Evolutionary conservation across 2,888 invertebrate genomes (phyloP).

Genomic region (Nemotelus pantherinus): DNA sequence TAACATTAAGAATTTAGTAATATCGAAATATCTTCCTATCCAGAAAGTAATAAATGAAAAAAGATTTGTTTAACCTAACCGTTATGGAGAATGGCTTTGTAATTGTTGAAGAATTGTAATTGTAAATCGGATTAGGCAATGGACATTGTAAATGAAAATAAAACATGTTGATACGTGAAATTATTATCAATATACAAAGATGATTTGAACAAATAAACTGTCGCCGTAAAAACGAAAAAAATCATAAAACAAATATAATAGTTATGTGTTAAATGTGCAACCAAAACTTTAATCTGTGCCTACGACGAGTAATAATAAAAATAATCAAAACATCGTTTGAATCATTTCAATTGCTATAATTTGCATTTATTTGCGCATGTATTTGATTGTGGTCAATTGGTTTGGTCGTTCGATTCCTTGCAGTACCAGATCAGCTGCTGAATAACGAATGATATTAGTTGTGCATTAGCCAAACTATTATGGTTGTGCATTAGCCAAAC

Average conservation of each 20-base stretch:
- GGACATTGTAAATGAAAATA: conserved; percentile 6
- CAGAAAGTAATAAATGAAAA: conserved; percentile 9
- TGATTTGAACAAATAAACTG: conserved; percentile 2
- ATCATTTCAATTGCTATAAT: no score
- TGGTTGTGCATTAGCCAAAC: no score
- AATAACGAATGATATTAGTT: no score
- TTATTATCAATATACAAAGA: conserved; percentile 2
- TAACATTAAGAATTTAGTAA: conserved; percentile 26
- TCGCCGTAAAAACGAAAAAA: neutral
- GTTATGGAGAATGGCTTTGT: conserved; percentile 27
- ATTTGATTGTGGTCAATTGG: no score
- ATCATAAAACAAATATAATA: conserved; percentile 22
- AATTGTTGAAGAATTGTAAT: conserved; percentile 9
- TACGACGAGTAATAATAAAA: conserved; percentile 24
- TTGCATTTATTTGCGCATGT: no score
- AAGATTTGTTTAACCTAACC: conserved; percentile 23
- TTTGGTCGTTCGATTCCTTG: no score
- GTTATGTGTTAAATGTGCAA: conserved; percentile 43
- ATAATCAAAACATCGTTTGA: conserved; percentile 5
- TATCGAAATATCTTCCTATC: conserved; percentile 34
- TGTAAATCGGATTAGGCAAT: neutral
- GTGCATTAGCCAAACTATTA: no score
- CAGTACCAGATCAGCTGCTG: no score
- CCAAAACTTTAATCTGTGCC: conserved; percentile 42
- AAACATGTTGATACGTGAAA: neutral